Evolutionary conservation across 2,113 vertebrate species (phyloP).

Genomic region (Perca schrenkii): DNA sequence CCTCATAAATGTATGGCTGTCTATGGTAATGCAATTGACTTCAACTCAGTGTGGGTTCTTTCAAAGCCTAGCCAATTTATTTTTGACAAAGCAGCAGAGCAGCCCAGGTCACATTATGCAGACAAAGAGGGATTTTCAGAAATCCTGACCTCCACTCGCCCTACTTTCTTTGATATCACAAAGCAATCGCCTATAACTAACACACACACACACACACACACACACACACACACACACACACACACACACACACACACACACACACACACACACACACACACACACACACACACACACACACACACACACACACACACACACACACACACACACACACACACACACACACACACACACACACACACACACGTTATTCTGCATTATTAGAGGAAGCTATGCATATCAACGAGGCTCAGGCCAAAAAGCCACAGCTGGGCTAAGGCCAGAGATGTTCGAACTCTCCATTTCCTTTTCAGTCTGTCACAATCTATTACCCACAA

Average conservation of each 20-base stretch:
- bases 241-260: not conserved
- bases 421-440: constrained; percentile 71
- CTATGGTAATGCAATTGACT: constrained; percentile 48
- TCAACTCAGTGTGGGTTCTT: constrained; percentile 38
- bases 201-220: no score
- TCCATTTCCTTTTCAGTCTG: constrained; percentile 64
- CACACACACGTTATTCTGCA: constrained; percentile 30
- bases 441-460: constrained; percentile 56
- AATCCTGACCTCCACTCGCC: constrained; percentile 60
- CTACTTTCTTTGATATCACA: constrained; percentile 57
- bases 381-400: constrained; percentile 80
- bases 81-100: constrained; percentile 60
- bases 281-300: not conserved
- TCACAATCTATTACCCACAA: constrained; percentile 69
- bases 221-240: not conserved
- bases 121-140: constrained; percentile 64
- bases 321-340: not conserved
- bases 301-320: not conserved
- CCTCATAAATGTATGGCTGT: constrained; percentile 31
- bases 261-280: constrained; percentile 1
- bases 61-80: constrained; percentile 60
- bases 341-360: not conserved
- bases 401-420: constrained; percentile 75
- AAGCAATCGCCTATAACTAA: constrained; percentile 40
- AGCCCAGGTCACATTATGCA: constrained; percentile 61